These are phyloP conservation scores for Podotricha telesiphe DNA, from an alignment of 2,888 invertebrate species.

Conservation along the genomic window DNA sequence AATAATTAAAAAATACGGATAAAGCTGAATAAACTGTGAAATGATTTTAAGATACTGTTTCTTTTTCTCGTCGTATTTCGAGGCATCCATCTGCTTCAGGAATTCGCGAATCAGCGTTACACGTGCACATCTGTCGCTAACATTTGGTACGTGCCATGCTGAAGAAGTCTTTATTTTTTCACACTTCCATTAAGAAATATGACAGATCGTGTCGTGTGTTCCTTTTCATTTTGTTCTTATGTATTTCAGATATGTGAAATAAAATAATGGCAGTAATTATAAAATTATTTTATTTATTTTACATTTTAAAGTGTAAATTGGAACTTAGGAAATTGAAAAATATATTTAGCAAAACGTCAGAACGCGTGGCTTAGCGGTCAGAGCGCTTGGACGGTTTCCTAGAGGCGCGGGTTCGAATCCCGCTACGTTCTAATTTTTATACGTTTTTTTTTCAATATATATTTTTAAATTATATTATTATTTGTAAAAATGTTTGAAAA, in stretches of 20 bases:
- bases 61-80: constrained; percentile 4
- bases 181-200: constrained; percentile 21
- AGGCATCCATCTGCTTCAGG: constrained; percentile 49
- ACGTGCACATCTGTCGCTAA: constrained; percentile 70
- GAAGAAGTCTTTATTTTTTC: constrained; percentile 53
- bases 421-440: no score
- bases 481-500: neutral
- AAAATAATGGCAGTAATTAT: no score
- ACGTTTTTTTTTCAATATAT: no score
- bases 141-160: constrained; percentile 77
- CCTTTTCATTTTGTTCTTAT: constrained; percentile 1
- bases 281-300: no score
- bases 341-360: no score
- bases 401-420: no score
- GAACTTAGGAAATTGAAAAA: no score
- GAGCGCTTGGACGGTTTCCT: no score
- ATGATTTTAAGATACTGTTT: constrained; percentile 11
- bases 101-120: constrained; percentile 70
- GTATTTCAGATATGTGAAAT: no score
- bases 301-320: no score
- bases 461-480: neutral
- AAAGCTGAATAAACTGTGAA: constrained; percentile 1
- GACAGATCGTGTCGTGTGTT: constrained; percentile 18
- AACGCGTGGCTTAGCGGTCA: no score
- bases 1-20: neutral